These are phyloP conservation scores for zebrafish (Danio rerio) DNA, from an alignment of 2,113 vertebrate species.

Conservation along the genomic window GRCz12tu NC_133199.1:37115501-37116000, in stretches of 20 bases:
- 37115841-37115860: constrained; percentile 42
- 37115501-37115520: constrained; percentile 1
- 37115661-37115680: constrained; percentile 1
- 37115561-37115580: not conserved
- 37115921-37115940: constrained; percentile 27
- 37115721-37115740: constrained; percentile 59
- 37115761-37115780: constrained; percentile 61
- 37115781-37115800: constrained; percentile 58
- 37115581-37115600: constrained; percentile 51
- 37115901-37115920: constrained; percentile 20
- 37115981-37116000: not conserved
- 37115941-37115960: not conserved
- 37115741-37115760: constrained; percentile 65
- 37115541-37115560: not conserved
- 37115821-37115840: constrained; percentile 55
- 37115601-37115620: constrained; percentile 35
- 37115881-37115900: constrained; percentile 44
- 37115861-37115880: constrained; percentile 43
- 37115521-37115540: constrained; percentile 16
- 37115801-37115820: constrained; percentile 66
- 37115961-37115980: not conserved
- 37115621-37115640: not conserved
- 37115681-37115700: constrained; percentile 47
- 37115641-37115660: not conserved
- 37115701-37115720: constrained; percentile 56